Evolutionary conservation across 2,888 invertebrate species (phyloP), one percentile per base, ranked within the genome.

Genomic region (Macaria liturata): DNA sequence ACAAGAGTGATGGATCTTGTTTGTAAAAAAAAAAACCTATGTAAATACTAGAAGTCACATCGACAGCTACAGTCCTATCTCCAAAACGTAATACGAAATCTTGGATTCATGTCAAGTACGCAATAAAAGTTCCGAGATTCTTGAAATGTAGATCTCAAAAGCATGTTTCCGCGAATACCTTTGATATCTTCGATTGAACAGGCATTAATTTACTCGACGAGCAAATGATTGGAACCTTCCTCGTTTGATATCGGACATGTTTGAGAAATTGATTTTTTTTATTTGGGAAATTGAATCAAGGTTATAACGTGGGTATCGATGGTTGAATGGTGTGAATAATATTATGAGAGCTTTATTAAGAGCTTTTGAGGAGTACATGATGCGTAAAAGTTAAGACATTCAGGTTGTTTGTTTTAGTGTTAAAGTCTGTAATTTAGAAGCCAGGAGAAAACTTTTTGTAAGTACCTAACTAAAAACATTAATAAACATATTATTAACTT

Each of bases 91-190:
- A 20, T 20, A 20, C 20, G 20, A 59, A 51, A 55, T 55, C 42
- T 46, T 32, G 52, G 37, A 67, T 67, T 59, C 58, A 51, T 60
- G 63, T 62, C 65, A 65, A 67, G 65, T 63, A 63, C 57, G 56
- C 51, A 49, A 65, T 65, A 67, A 64, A 67, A 67, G 53, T 62
- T 62, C 64, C 63, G 55, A 53, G 59, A 52, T 52, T 61, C 61
- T 53, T 64, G 56, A 65, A n/a, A 65, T 67, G 55, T 61, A 56
- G 51, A 63, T 60, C 57, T 50, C 53, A 55, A 54, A 54, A 62
- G 61, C 53, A 61, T 58, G 65, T 63, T 65, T 59, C 58, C 56
- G n/a, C 42, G 61, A 56, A 49, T 49, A 51, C 48, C 49, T 58
- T 53, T 53, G 57, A 58, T 49, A 58, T 58, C 49, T 60, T 48